These are phyloP conservation scores for Cotesia congregata DNA, from an alignment of 2,888 invertebrate genomes.

Conservation along the genomic window DNA sequence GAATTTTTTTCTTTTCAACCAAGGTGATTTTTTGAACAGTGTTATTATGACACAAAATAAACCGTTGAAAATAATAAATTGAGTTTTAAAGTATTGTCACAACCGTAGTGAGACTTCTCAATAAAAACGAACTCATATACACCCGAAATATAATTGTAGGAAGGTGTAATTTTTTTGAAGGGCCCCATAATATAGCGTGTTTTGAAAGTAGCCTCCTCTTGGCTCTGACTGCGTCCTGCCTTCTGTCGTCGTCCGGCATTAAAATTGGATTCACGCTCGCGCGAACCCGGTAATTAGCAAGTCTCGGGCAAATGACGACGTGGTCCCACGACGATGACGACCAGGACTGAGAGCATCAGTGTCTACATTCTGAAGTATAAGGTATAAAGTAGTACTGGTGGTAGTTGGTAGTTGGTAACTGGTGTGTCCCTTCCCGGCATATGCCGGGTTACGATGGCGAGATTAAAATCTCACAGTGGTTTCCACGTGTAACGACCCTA, in stretches of 20 bases:
- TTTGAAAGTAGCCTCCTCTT: neutral
- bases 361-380: slow-evolving; percentile 4
- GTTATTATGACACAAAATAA: too few species aligned
- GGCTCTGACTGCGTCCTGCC: slow-evolving; percentile 23
- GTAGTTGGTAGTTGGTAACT: slow-evolving; percentile 34
- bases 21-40: too few species aligned
- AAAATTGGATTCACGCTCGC: slow-evolving; percentile 67
- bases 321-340: slow-evolving; percentile 61
- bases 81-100: neutral
- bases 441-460: slow-evolving; percentile 39
- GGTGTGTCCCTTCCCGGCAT: slow-evolving; percentile 42
- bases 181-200: neutral
- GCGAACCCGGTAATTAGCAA: slow-evolving; percentile 68
- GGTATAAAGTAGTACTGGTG: slow-evolving; percentile 28
- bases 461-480: slow-evolving; percentile 60
- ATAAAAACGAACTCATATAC: neutral
- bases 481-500: slow-evolving; percentile 46
- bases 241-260: slow-evolving; percentile 54
- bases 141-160: neutral
- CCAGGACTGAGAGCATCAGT: slow-evolving; percentile 35
- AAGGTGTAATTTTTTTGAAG: neutral
- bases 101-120: neutral
- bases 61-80: neutral
- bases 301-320: slow-evolving; percentile 64
- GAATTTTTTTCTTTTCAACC: too few species aligned